A percentile compares a stretch with the other conserved stretches of the same genome.
These are phyloP conservation scores for Euura saliciscinereae DNA, from an alignment of 1,140 invertebrate species.

Conservation along the genomic window DNA sequence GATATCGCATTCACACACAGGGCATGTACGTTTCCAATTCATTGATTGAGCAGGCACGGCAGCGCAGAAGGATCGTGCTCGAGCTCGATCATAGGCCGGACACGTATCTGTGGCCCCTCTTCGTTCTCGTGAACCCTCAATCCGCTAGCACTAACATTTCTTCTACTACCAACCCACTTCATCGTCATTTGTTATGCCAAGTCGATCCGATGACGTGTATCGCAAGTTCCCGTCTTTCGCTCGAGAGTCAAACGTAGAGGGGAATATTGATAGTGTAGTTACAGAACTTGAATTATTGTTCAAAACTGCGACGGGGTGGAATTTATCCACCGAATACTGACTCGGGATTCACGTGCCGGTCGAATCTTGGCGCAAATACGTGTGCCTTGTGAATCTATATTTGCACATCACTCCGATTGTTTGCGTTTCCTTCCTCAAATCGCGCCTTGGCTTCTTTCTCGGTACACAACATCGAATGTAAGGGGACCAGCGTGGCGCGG, in stretches of 20 bases:
- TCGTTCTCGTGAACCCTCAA: not conserved
- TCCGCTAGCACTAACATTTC: not conserved
- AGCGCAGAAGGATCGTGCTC: not conserved
- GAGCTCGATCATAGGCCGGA: conserved; percentile 11
- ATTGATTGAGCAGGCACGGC: conserved; percentile 12
- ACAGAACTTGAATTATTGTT: no score
- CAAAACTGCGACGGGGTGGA: no score
- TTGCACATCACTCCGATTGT: not conserved
- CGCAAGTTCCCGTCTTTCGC: not conserved
- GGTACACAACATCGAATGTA: no score
- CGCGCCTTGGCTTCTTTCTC: no score
- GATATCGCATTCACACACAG: conserved; percentile 11
- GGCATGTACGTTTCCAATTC: conserved; percentile 15
- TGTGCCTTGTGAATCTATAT: not conserved
- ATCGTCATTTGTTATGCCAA: not conserved
- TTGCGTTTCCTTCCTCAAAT: not conserved
- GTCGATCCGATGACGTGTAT: not conserved
- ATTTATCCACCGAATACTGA: no score
- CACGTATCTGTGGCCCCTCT: conserved; percentile 6
- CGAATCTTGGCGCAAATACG: no score
- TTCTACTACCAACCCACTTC: not conserved
- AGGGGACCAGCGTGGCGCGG: no score
- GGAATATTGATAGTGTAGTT: no score
- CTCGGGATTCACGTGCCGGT: no score
- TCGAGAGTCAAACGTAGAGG: not conserved